phyloP scores from a whole-genome alignment of 2,797 vertebrate species.

The Trachurus trachurus region DNA sequence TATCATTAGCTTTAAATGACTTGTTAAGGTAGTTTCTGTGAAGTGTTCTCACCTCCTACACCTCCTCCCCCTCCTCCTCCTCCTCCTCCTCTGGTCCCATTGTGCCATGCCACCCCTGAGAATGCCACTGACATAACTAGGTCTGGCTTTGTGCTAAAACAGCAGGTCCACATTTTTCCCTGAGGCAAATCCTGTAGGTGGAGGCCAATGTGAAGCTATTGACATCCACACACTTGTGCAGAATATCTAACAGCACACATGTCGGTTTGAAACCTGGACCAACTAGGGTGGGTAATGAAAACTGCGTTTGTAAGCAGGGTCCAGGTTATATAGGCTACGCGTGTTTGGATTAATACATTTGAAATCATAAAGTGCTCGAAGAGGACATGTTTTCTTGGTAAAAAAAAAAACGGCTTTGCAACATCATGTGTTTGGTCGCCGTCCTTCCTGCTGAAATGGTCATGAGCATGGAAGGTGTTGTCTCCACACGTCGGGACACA shows the following conservation, averaged over 20 bases:
- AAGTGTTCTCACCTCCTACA: not conserved
- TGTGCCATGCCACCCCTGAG: slow-evolving; percentile 37
- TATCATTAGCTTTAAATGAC: slow-evolving; percentile 45
- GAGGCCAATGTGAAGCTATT: slow-evolving; percentile 56
- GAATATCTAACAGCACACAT: slow-evolving; percentile 17
- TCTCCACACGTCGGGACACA: not conserved
- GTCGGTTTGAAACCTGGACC: slow-evolving; percentile 9
- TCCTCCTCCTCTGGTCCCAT: slow-evolving; percentile 31
- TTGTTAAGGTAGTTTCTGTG: slow-evolving; percentile 8
- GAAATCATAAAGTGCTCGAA: too few species aligned
- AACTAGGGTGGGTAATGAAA: not conserved
- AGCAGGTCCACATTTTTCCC: slow-evolving; percentile 67
- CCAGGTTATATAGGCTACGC: too few species aligned
- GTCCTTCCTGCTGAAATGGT: not conserved
- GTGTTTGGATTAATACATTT: too few species aligned
- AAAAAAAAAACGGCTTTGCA: too few species aligned
- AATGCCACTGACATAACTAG: slow-evolving; percentile 80
- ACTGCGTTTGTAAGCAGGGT: not conserved
- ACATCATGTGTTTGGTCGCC: not conserved
- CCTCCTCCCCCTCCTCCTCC: slow-evolving; percentile 24
- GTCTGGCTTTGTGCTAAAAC: slow-evolving; percentile 73
- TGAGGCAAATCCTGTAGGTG: slow-evolving; percentile 57
- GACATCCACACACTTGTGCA: slow-evolving; percentile 40
- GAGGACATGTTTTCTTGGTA: too few species aligned
- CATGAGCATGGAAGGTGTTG: not conserved